Percentiles rank a stretch among this genome's conserved stretches.
Conservation (phyloP, 1,140 invertebrate species). For the Probaryconus sp. region DNA sequence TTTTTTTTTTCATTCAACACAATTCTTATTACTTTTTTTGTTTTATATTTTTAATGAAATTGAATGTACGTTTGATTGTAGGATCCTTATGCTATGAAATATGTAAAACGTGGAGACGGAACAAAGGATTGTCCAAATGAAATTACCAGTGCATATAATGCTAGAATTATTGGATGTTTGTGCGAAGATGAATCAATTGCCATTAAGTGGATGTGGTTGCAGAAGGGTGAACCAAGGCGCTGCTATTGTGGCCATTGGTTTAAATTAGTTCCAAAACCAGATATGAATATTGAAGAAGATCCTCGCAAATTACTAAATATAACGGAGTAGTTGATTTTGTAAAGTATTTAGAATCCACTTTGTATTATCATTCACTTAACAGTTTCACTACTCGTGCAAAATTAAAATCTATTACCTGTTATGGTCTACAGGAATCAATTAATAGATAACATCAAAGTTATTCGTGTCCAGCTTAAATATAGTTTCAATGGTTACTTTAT, state of each 20-base stretch:
- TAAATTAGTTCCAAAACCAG: slow-evolving; percentile 83
- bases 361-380: slow-evolving; percentile 63
- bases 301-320: slow-evolving; percentile 80
- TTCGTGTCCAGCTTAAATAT: slow-evolving; percentile 28
- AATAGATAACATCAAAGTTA: slow-evolving; percentile 24
- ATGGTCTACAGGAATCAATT: slow-evolving; percentile 14
- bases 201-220: slow-evolving; percentile 96
- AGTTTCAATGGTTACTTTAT: slow-evolving; percentile 20
- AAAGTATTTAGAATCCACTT: slow-evolving; percentile 69
- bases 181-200: slow-evolving; percentile 95
- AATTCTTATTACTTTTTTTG: too few relatives aligned
- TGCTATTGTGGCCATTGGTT: slow-evolving; percentile 99
- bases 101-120: slow-evolving; percentile 87
- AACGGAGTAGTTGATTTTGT: slow-evolving; percentile 67
- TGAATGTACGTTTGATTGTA: too few relatives aligned
- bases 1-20: too few relatives aligned
- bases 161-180: slow-evolving; percentile 95
- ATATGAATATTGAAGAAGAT: slow-evolving; percentile 75
- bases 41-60: too few relatives aligned
- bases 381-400: slow-evolving; percentile 55
- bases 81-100: slow-evolving; percentile 93
- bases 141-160: slow-evolving; percentile 92
- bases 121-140: slow-evolving; percentile 92
- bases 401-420: slow-evolving; percentile 30
- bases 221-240: slow-evolving; percentile 91